These are phyloP conservation scores for Istiophorus platypterus DNA, from an alignment of 2,113 vertebrate genomes.

Conservation along the genomic window DNA sequence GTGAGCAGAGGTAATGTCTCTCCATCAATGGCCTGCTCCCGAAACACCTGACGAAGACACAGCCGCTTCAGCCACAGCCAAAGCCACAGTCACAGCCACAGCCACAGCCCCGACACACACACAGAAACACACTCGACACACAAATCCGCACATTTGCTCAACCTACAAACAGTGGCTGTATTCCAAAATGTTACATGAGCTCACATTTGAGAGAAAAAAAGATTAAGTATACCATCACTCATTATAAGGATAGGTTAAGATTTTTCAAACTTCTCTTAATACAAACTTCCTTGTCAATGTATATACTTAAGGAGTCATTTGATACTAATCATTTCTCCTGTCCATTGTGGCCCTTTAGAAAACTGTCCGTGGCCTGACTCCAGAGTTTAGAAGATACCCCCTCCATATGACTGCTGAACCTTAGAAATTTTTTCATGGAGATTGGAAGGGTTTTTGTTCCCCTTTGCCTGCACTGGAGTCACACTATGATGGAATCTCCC, in stretches of 20 bases:
- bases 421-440: neutral
- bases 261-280: neutral
- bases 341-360: neutral
- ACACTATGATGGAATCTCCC: neutral
- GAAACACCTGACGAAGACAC: slow-evolving; percentile 91
- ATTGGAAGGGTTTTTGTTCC: neutral
- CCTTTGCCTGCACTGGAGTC: neutral
- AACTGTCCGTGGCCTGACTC: neutral
- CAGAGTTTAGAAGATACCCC: neutral
- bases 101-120: slow-evolving; percentile 59
- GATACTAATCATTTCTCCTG: neutral
- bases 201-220: slow-evolving; percentile 1
- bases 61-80: slow-evolving; percentile 82
- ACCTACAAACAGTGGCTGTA: slow-evolving; percentile 31
- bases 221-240: no score
- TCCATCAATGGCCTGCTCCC: slow-evolving; percentile 96
- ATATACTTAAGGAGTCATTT: neutral
- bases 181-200: slow-evolving; percentile 36
- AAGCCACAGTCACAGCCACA: slow-evolving; percentile 81
- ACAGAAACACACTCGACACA: slow-evolving; percentile 24
- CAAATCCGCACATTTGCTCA: slow-evolving; percentile 47
- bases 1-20: slow-evolving; percentile 97
- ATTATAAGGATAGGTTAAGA: neutral
- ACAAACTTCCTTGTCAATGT: neutral
- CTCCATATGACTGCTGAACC: slow-evolving; percentile 5